These are phyloP conservation scores for Maniola hyperantus DNA, from an alignment of 2,888 invertebrate genomes.

Conservation along the genomic window DNA sequence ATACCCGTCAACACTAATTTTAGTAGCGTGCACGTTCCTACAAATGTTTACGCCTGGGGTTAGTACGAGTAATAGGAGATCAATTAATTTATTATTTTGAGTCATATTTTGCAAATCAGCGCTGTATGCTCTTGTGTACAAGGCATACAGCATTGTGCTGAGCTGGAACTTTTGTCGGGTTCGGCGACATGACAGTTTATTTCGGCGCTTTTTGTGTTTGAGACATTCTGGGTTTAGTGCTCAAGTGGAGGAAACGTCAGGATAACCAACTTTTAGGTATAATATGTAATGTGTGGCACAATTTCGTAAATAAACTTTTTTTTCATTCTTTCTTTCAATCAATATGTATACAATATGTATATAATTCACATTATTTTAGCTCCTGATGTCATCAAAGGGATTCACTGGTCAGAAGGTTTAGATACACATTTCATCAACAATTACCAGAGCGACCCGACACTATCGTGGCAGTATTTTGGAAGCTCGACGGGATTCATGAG, in stretches of 20 bases:
- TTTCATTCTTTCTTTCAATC: not conserved
- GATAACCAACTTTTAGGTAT: too few relatives aligned
- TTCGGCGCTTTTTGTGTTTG: too few relatives aligned
- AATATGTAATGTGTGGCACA: too few relatives aligned
- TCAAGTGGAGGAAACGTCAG: too few relatives aligned
- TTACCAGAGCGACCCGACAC: slow-evolving; percentile 91
- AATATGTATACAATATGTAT: slow-evolving; percentile 8
- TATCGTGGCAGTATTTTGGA: slow-evolving; percentile 99
- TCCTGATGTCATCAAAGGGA: slow-evolving; percentile 93
- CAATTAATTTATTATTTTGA: too few relatives aligned
- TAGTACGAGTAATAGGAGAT: slow-evolving; percentile 46
- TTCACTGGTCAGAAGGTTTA: slow-evolving; percentile 97
- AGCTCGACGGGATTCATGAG: slow-evolving; percentile 98
- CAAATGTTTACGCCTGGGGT: slow-evolving; percentile 96
- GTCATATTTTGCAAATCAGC: too few relatives aligned
- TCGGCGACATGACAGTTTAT: too few relatives aligned
- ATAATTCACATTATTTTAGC: slow-evolving; percentile 74
- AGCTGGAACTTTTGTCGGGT: too few relatives aligned
- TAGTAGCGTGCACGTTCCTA: slow-evolving; percentile 97
- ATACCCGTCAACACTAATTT: slow-evolving; percentile 89
- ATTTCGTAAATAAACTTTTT: too few relatives aligned
- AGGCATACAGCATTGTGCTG: too few relatives aligned
- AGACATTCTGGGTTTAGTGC: too few relatives aligned
- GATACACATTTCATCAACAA: slow-evolving; percentile 95
- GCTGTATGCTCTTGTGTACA: too few relatives aligned